A percentile compares a stretch with the other conserved stretches of the same genome.
These are phyloP conservation scores for Lytechinus pictus DNA, from an alignment of 35 echinoderm and acorn worm species.

Conservation along the genomic window DNA sequence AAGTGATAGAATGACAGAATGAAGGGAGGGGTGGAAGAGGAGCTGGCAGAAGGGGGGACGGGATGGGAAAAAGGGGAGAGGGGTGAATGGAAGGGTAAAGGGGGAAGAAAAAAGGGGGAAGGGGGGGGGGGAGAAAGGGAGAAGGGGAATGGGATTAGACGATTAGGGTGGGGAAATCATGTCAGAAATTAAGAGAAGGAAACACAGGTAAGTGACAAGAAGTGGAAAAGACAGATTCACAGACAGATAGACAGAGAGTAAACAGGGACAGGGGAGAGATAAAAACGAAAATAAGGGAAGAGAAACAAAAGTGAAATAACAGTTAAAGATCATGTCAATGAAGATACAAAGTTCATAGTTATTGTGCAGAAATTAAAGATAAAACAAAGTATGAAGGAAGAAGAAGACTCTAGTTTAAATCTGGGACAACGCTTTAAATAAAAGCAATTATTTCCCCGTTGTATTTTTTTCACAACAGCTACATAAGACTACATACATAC, in stretches of 20 bases:
- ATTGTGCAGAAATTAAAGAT: neutral
- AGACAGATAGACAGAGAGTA: conserved; percentile 46
- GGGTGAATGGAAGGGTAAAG: neutral
- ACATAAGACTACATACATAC: neutral
- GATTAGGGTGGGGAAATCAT: neutral
- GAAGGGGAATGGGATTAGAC: neutral
- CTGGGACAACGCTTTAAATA: neutral
- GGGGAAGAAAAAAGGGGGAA: neutral
- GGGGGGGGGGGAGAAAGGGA: neutral
- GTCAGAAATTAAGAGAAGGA: neutral
- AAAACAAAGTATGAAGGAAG: conserved; percentile 10
- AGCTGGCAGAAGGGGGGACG: neutral
- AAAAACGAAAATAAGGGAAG: conserved; percentile 62
- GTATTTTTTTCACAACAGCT: neutral
- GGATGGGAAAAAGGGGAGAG: neutral
- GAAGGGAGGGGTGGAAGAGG: neutral
- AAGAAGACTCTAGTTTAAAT: neutral
- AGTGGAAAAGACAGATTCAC: neutral
- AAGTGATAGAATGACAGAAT: neutral
- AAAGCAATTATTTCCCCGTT: neutral
- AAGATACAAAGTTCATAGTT: conserved; percentile 21
- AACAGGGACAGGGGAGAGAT: conserved; percentile 52
- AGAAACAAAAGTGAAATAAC: conserved; percentile 42
- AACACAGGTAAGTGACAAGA: neutral
- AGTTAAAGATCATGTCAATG: conserved; percentile 42